These are phyloP conservation scores for Papilio xuthus DNA, from an alignment of 1,140 invertebrate species.

Conservation along the genomic window DNA sequence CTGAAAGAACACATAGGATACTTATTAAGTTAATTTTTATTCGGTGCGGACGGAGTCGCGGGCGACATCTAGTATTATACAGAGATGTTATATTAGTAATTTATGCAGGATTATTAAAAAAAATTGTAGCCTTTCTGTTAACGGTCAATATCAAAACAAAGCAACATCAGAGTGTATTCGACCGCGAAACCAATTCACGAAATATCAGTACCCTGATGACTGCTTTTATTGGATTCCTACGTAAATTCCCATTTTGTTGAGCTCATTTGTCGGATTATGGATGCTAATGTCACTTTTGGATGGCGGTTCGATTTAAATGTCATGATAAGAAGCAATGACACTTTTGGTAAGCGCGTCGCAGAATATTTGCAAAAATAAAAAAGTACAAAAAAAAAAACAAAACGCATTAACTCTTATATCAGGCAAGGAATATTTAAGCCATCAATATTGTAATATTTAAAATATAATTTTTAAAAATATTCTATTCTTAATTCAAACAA, in stretches of 20 bases:
- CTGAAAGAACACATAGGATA: too few relatives aligned
- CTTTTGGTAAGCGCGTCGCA: conserved; percentile 57
- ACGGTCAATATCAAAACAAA: conserved; percentile 24
- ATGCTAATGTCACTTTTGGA: conserved; percentile 59
- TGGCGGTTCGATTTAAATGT: conserved; percentile 53
- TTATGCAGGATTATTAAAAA: background rate
- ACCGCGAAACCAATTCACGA: conserved; percentile 38
- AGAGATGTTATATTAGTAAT: background rate
- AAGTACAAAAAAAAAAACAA: conserved; percentile 7
- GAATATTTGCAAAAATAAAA: conserved; percentile 49
- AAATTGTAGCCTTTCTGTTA: background rate
- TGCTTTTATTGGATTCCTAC: conserved; percentile 69
- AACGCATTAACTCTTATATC: conserved; percentile 22
- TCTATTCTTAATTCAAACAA: background rate
- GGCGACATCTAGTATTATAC: too few relatives aligned
- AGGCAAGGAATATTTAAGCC: background rate
- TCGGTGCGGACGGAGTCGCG: too few relatives aligned
- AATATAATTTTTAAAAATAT: background rate
- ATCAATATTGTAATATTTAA: too few relatives aligned
- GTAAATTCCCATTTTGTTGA: conserved; percentile 71
- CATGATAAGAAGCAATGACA: conserved; percentile 54
- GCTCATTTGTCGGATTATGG: conserved; percentile 70
- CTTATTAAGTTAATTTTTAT: too few relatives aligned
- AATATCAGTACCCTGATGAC: conserved; percentile 51
- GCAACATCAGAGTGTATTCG: conserved; percentile 32